Evolutionary conservation across 2,888 invertebrate genomes (phyloP).

Genomic region (Drosophila pullipes): DNA sequence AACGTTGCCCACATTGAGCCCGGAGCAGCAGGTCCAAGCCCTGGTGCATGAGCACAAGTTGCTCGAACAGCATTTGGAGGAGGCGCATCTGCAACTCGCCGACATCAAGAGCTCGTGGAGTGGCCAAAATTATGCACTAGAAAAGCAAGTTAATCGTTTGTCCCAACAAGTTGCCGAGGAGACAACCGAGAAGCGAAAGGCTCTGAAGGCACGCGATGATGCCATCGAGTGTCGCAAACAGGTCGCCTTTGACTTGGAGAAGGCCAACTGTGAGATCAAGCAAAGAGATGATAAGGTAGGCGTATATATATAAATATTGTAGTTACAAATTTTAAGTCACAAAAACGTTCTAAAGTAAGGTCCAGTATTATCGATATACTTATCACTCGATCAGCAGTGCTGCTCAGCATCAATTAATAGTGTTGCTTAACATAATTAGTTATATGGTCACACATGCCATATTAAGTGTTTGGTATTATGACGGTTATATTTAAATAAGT

Average conservation of each 20-base stretch:
- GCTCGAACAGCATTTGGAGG: constrained; percentile 92
- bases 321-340: neutral
- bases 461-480: neutral
- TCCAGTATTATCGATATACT: neutral
- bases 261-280: constrained; percentile 78
- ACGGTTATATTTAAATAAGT: neutral
- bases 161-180: constrained; percentile 94
- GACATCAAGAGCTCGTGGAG: constrained; percentile 97
- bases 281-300: constrained; percentile 84
- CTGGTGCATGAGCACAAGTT: constrained; percentile 88
- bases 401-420: neutral
- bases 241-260: constrained; percentile 83
- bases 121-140: constrained; percentile 93
- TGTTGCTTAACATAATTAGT: neutral
- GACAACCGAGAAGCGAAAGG: constrained; percentile 91
- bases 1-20: constrained; percentile 71
- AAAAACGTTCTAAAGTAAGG: neutral
- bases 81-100: constrained; percentile 93
- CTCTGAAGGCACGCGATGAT: constrained; percentile 89
- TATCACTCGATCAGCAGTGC: neutral
- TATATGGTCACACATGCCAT: neutral
- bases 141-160: constrained; percentile 94
- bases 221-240: constrained; percentile 88
- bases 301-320: neutral
- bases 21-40: constrained; percentile 87